These are phyloP conservation scores for Megalops atlanticus DNA, from an alignment of 2,113 vertebrate genomes.

Conservation along the genomic window DNA sequence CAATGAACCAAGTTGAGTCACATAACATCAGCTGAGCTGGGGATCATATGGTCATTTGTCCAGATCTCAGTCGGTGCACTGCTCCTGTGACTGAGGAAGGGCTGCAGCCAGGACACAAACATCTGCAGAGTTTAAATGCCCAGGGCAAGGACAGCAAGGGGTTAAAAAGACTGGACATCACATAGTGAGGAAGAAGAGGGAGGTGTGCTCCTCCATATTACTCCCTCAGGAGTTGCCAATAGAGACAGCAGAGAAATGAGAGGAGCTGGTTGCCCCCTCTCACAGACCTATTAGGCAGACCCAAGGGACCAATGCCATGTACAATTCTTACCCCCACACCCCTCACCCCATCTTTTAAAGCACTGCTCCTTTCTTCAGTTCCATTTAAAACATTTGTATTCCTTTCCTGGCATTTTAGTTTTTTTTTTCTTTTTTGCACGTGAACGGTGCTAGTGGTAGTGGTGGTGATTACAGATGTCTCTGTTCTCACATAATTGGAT, in stretches of 20 bases:
- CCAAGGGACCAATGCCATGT: conserved; percentile 68
- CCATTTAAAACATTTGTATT: conserved; percentile 64
- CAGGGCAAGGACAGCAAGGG: conserved; percentile 54
- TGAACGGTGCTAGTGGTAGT: conserved; percentile 33
- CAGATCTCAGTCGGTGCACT: not conserved
- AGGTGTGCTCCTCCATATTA: conserved; percentile 71
- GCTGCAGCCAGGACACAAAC: not conserved
- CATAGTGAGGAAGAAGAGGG: conserved; percentile 48
- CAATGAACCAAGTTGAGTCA: not conserved
- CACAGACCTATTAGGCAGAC: conserved; percentile 65
- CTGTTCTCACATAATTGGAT: conserved; percentile 71
- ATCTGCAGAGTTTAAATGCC: not conserved
- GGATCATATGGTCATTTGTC: not conserved
- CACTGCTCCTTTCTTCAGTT: conserved; percentile 48
- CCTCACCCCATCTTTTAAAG: conserved; percentile 61
- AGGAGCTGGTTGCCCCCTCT: conserved; percentile 55
- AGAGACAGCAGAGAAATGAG: conserved; percentile 65
- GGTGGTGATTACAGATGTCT: conserved; percentile 66
- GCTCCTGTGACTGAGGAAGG: not conserved
- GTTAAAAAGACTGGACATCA: conserved; percentile 38
- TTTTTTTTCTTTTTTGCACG: conserved; percentile 55
- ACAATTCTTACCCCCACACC: conserved; percentile 64
- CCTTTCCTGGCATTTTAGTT: conserved; percentile 51
- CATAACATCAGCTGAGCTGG: not conserved
- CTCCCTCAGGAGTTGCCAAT: conserved; percentile 67